Base-by-base conservation (phyloP, 23 tunicate genomes). In the Trididemnum clinides region DNA sequence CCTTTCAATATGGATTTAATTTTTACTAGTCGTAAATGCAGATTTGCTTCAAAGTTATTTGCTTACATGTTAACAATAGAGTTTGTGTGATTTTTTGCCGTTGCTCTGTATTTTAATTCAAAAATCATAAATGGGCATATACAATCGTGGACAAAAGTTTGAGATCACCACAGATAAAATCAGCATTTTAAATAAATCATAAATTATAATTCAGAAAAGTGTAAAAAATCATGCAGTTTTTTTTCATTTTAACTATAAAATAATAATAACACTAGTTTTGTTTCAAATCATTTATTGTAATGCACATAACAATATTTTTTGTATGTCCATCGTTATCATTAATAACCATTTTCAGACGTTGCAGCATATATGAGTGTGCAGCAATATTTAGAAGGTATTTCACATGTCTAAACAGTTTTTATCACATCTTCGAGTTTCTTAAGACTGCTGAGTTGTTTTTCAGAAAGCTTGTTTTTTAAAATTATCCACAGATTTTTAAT, bases 361-460 rank as follows among this genome's bases (percentile, higher is more conserved):
- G 20, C 22, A 28, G 25, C 66, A 59, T n/a, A 59, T 28, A 12
- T 59, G 3, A 59, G 66, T 28, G 21, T 10, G 66, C 66, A 59
- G 25, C 66, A 59, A 5, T 59, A 59, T 15, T 59, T 28, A n/a
- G 66, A 59, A 59, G 66, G 20, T 59, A 59, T 59, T 25, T n/a
- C 66, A 59, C 66, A 28, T 59, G 23, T 59, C 66, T 28, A 59
- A n/a, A 59, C 66, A 10, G 66, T 59, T 59, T 59, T 59, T 59
- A 59, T 59, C 66, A 59, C 66, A 59, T 59, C 22, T 59, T 59
- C 66, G 22, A 59, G 25, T 25, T 10, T 25, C 66, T 59, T 59
- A 59, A 59, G 66, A 59, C 66, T 59, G 66, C 66, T 59, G 22
- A n/a, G 23, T 59, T n/a, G 66, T 59, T 59, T 25, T 59, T 59